Evolutionary conservation across 2,797 vertebrate species (phyloP).

Genomic region (Phyllotis vaccarum): DNA sequence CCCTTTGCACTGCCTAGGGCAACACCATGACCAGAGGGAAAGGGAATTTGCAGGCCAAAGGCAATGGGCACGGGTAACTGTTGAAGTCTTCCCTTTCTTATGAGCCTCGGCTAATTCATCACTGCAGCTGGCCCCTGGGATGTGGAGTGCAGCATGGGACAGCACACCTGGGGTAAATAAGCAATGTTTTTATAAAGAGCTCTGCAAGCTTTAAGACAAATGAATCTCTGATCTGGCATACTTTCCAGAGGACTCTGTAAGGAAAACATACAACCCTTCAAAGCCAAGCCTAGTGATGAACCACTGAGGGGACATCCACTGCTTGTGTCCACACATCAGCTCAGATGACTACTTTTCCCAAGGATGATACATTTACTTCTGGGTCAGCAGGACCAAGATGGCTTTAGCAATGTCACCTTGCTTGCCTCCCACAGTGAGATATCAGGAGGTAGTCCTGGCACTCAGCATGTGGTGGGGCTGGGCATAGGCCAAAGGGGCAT

Average conservation of each 20-base stretch:
- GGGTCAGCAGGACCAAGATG: background rate
- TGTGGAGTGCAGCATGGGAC: too few relatives aligned
- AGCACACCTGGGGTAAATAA: background rate
- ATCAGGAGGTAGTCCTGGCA: background rate
- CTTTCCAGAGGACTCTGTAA: background rate
- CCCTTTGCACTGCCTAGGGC: background rate
- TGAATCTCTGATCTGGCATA: background rate
- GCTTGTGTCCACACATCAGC: background rate
- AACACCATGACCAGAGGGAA: background rate
- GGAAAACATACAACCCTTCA: background rate
- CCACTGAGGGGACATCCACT: background rate
- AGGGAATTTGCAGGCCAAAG: background rate
- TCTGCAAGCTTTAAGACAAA: background rate
- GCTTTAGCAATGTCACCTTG: background rate
- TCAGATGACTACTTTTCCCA: background rate
- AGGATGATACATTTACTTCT: too few relatives aligned
- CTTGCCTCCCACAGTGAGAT: background rate
- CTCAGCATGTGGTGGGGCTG: background rate
- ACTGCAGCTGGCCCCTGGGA: background rate
- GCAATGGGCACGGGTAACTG: background rate
- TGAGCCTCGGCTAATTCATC: background rate
- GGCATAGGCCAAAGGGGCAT: background rate
- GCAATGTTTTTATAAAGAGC: background rate
- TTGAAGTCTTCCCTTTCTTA: background rate
- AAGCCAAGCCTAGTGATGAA: background rate